phyloP scores from a whole-genome alignment of 2,797 vertebrate genomes.

The Tolypeutes matacus region DNA sequence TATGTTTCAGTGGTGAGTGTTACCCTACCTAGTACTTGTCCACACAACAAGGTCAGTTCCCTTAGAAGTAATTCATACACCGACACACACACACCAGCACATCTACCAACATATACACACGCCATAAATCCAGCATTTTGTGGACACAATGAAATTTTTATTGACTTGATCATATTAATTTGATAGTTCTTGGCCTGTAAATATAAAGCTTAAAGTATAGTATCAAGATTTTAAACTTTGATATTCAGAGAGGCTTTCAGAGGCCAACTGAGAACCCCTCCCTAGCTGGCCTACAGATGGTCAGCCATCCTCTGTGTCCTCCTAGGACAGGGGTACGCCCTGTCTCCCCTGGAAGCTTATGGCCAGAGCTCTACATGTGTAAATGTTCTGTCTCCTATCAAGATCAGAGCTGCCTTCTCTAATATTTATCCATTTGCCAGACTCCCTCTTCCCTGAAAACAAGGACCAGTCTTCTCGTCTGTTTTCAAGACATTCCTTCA shows the following conservation, averaged over 20 bases:
- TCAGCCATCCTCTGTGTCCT: neutral
- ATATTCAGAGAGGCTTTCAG: neutral
- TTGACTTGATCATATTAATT: neutral
- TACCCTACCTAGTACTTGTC: neutral
- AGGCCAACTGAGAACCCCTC: neutral
- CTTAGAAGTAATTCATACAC: neutral
- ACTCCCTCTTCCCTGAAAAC: neutral
- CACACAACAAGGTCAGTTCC: neutral
- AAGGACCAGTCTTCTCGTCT: neutral
- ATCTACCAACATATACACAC: neutral
- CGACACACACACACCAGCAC: neutral
- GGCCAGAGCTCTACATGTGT: neutral
- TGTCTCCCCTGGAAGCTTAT: neutral
- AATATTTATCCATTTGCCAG: too few species aligned
- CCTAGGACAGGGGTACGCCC: rapidly evolving
- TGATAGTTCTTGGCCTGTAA: neutral
- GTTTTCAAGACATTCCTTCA: neutral
- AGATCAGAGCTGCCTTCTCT: too few species aligned
- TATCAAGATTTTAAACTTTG: neutral
- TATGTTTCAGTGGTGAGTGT: neutral
- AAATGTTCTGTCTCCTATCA: rapidly evolving
- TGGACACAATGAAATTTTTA: neutral
- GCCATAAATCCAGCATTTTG: neutral
- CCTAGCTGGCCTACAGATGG: too few species aligned
- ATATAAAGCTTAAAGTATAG: neutral